Evolutionary conservation across 2,888 invertebrate species (phyloP).

Genomic region (Diaphora mendica): DNA sequence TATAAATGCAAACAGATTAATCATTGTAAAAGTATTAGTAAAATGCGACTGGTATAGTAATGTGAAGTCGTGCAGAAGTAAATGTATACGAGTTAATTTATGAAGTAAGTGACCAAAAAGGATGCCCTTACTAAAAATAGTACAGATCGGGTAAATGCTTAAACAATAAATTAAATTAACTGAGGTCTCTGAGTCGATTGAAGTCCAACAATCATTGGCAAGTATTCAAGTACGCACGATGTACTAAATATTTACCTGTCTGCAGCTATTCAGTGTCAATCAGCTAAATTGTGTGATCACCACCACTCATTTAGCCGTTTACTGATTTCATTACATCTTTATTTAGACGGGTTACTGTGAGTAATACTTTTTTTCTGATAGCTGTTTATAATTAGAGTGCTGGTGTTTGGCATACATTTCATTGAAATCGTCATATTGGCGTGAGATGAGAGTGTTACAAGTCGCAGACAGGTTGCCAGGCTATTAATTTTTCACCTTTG

Average conservation of each 20-base stretch:
- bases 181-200: constrained; percentile 75
- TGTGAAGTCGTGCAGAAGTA: not conserved
- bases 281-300: constrained; percentile 59
- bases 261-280: constrained; percentile 69
- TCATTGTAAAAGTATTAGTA: not conserved
- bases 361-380: constrained; percentile 62
- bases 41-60: not conserved
- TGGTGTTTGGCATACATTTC: constrained; percentile 73
- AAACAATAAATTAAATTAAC: constrained; percentile 72
- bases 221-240: constrained; percentile 76
- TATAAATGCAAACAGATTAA: constrained; percentile 3
- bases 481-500: constrained; percentile 58
- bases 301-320: constrained; percentile 44
- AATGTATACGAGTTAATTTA: not conserved
- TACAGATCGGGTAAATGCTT: constrained; percentile 67
- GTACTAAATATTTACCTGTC: constrained; percentile 83
- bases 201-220: constrained; percentile 82
- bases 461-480: constrained; percentile 56
- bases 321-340: constrained; percentile 58
- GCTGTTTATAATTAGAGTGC: constrained; percentile 72
- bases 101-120: constrained; percentile 41
- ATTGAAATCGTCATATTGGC: constrained; percentile 68
- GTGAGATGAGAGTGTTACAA: constrained; percentile 60
- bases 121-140: constrained; percentile 61
- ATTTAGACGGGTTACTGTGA: constrained; percentile 63